A percentile compares a stretch with the other conserved stretches of the same genome.
phyloP scores from a whole-genome alignment of 2,113 vertebrate genomes.

The Plectropomus leopardus region DNA sequence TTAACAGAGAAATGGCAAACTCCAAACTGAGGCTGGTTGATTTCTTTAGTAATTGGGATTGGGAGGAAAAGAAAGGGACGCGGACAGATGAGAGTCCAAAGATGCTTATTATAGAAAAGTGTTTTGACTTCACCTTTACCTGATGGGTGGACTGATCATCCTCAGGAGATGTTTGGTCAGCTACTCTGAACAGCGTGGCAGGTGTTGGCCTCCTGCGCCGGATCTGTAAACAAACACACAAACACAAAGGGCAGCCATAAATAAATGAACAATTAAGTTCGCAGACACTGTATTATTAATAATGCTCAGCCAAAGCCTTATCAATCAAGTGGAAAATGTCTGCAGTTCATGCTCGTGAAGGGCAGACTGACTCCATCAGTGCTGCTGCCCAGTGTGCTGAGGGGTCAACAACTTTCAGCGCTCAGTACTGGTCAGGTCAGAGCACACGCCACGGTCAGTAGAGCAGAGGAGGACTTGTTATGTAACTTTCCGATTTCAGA shows the following conservation, averaged over 20 bases:
- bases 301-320: constrained; percentile 1
- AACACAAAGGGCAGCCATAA: constrained; percentile 42
- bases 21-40: background rate
- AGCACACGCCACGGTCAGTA: background rate
- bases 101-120: constrained; percentile 38
- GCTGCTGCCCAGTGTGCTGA: constrained; percentile 9
- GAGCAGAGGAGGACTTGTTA: constrained; percentile 33
- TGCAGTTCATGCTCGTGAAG: constrained; percentile 7
- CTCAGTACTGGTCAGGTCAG: constrained; percentile 6
- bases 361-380: constrained; percentile 34
- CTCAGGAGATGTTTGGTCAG: constrained; percentile 94
- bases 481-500: background rate
- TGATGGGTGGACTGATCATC: constrained; percentile 84
- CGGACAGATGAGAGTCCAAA: constrained; percentile 12
- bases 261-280: constrained; percentile 44
- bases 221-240: constrained; percentile 84
- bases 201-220: constrained; percentile 93
- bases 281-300: constrained; percentile 50
- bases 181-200: constrained; percentile 92
- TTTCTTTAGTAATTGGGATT: background rate
- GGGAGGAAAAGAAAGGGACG: background rate
- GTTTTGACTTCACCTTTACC: constrained; percentile 78
- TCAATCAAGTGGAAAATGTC: constrained; percentile 43
- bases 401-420: constrained; percentile 29
- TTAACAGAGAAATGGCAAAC: too few species aligned